Base-by-base conservation (phyloP, 2,797 vertebrate genomes). In the Sphenodon punctatus region DNA sequence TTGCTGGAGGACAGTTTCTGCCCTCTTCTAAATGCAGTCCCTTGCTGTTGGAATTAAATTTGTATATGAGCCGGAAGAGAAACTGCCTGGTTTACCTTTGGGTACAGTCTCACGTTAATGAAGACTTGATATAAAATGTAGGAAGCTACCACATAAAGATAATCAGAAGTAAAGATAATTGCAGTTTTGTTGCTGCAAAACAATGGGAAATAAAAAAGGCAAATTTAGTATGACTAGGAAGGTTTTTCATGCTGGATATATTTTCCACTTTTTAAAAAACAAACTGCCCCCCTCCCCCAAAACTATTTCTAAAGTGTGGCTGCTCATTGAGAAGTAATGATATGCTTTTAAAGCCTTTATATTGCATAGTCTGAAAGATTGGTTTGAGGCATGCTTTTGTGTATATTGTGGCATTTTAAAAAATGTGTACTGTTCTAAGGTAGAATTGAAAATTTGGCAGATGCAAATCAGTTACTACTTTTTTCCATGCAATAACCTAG, bases 391-490 rank as follows among this genome's bases (percentile, higher is more conserved):
- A 12, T 0, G 15, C 5, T 38, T 46, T 60, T 67, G 66, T 36
- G 38, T 67, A 38, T 10, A 2, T 2, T 58, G 66, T 49, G n/a
- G 17, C 13, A 43, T 3, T 20, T 38, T 7, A 39, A 42, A n/a
- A 64, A 1, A 67, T 45, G 0, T 1, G 10, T 32, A 25, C 17
- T n/a, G 67, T 48, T 81, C 41, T 67, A 45, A 71, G 22, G 49
- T 30, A 51, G n/a, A 64, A 69, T 17, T 34, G 15, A 85, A 69
- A 58, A 10, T 4, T 20, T 5, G 4, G 42, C 46, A 13, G 17
- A 1, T 22, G 23, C 1, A 0, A 34, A 64, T 34, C 53, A 34
- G 6, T 55, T n/a, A n/a, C 19, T 51, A 49, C 20, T 34, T 53
- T 56, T 56, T 56, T 30, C 56, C 3, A 20, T 22, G 19, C 56